phyloP scores from a whole-genome alignment of 2,113 vertebrate genomes.

The Nyctibius bracteatus region DNA sequence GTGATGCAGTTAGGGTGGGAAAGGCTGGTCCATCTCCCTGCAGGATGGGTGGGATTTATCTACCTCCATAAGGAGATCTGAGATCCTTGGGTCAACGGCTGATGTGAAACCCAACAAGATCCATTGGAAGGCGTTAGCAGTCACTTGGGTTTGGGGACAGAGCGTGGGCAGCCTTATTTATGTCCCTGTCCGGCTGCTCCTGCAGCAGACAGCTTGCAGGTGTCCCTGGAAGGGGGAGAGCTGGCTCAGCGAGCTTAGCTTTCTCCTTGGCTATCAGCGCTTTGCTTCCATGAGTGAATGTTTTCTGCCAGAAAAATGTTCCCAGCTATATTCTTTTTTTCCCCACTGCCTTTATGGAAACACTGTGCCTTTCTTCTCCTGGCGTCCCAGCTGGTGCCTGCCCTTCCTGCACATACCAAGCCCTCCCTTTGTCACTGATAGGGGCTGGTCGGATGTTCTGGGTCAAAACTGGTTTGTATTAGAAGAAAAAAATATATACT shows the following conservation, averaged over 20 bases:
- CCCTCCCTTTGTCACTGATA: background rate
- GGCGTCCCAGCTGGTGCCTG: background rate
- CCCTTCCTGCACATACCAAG: background rate
- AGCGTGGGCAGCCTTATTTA: background rate
- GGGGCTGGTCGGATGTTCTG: background rate
- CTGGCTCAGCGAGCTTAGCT: background rate
- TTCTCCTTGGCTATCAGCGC: constrained; percentile 33
- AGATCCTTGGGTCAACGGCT: background rate
- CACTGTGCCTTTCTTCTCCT: constrained; percentile 38
- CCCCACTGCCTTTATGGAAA: constrained; percentile 34
- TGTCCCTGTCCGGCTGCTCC: background rate
- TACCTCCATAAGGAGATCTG: background rate
- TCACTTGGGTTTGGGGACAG: background rate
- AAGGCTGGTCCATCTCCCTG: fast-evolving
- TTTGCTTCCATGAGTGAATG: background rate
- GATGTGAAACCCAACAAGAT: background rate
- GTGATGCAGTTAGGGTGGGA: background rate
- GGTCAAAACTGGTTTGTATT: background rate
- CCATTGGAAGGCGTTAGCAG: fast-evolving
- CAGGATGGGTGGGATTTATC: background rate
- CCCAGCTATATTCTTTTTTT: constrained; percentile 25
- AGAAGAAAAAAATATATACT: fast-evolving
- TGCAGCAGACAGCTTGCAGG: background rate
- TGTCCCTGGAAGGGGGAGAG: background rate
- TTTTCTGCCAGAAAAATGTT: constrained; percentile 60